These are phyloP conservation scores for Recurvirostra avosetta DNA, from an alignment of 2,113 vertebrate species.

Conservation along the genomic window DNA sequence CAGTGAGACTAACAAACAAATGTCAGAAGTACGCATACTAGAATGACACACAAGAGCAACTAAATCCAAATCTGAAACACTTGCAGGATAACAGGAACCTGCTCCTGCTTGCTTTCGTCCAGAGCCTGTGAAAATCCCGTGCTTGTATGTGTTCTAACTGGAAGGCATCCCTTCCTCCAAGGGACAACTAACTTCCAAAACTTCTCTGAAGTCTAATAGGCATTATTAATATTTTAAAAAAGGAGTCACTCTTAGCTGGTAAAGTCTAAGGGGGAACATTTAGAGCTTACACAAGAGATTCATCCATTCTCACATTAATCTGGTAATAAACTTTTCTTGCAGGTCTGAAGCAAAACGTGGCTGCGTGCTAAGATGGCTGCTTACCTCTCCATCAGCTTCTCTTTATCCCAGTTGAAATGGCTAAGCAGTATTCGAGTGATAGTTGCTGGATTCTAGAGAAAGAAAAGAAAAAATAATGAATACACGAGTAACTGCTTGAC, in stretches of 20 bases:
- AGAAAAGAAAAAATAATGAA: not conserved
- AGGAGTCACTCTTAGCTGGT: not conserved
- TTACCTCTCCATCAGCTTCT: constrained; percentile 99
- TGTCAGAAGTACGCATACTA: not conserved
- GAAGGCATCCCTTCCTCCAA: not conserved
- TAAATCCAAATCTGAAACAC: not conserved
- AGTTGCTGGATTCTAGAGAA: constrained; percentile 92
- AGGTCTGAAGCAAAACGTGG: not conserved
- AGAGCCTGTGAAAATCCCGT: not conserved
- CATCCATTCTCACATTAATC: not conserved
- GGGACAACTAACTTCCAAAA: not conserved
- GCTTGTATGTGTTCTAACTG: not conserved
- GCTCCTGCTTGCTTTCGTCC: not conserved
- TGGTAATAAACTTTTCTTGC: not conserved
- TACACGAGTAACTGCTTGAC: not conserved
- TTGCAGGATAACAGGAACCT: not conserved
- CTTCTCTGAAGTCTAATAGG: not conserved
- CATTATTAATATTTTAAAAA: not conserved
- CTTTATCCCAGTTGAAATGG: constrained; percentile 99
- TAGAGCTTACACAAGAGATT: not conserved
- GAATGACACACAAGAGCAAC: not conserved
- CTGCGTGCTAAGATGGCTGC: not conserved
- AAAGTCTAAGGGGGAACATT: not conserved
- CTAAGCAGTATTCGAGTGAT: constrained; percentile 99
- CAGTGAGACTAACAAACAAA: not conserved